phyloP scores from a whole-genome alignment of 1,140 invertebrate genomes.

The Heliconius eleuchia region DNA sequence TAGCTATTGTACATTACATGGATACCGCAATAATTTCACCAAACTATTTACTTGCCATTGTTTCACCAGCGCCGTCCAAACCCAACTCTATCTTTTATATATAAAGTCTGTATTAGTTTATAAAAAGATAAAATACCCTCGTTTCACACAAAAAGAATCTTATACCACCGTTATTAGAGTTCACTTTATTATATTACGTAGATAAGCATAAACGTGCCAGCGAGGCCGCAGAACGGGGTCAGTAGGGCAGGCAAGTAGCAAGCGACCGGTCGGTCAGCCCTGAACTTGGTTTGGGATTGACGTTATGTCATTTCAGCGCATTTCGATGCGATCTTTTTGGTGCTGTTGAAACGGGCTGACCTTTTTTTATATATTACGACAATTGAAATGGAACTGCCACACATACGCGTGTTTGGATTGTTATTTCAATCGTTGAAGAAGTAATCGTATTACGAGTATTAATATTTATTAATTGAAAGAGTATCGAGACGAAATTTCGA shows the following conservation, averaged over 20 bases:
- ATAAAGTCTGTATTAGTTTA: constrained; percentile 24
- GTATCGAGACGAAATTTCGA: too few species aligned
- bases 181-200: not conserved
- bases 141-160: not conserved
- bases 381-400: too few species aligned
- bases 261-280: constrained; percentile 52
- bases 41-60: constrained; percentile 20
- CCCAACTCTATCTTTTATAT: constrained; percentile 3
- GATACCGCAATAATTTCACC: constrained; percentile 36
- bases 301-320: constrained; percentile 52
- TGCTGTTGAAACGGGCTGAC: not conserved
- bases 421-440: too few species aligned
- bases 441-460: too few species aligned
- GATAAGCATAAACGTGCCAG: constrained; percentile 35
- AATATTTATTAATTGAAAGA: too few species aligned
- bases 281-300: constrained; percentile 59
- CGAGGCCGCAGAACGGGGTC: constrained; percentile 54
- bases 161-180: not conserved
- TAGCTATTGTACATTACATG: constrained; percentile 12
- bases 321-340: constrained; percentile 6
- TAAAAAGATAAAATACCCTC: not conserved
- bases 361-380: not conserved
- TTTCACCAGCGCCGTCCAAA: not conserved
- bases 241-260: constrained; percentile 54
- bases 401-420: too few species aligned